These are phyloP conservation scores for Rhizoglyphus robini DNA, from an alignment of 1,140 invertebrate genomes.

Conservation along the genomic window DNA sequence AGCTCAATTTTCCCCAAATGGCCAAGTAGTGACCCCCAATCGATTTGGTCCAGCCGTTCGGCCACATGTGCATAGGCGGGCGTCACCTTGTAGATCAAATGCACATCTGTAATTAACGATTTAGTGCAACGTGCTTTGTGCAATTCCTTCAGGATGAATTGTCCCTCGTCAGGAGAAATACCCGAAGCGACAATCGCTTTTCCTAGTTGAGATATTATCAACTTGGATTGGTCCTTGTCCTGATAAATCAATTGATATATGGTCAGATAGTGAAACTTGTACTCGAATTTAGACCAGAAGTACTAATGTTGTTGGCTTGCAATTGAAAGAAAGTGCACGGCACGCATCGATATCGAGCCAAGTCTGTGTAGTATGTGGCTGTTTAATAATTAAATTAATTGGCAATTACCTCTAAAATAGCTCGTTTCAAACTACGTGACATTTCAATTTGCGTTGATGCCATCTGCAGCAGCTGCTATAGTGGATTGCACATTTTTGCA, in stretches of 20 bases:
- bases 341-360: constrained; percentile 60
- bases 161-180: constrained; percentile 75
- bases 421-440: constrained; percentile 37
- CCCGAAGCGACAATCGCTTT: constrained; percentile 82
- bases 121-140: constrained; percentile 74
- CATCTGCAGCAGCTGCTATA: too few relatives aligned
- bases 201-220: constrained; percentile 65
- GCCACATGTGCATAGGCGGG: constrained; percentile 25
- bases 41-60: constrained; percentile 37
- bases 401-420: constrained; percentile 60
- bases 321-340: constrained; percentile 61
- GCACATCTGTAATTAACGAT: constrained; percentile 83
- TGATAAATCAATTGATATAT: not conserved
- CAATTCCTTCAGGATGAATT: constrained; percentile 72
- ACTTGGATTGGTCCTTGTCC: constrained; percentile 39
- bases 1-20: constrained; percentile 65
- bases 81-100: constrained; percentile 77
- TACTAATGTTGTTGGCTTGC: constrained; percentile 25
- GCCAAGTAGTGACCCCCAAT: constrained; percentile 76
- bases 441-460: constrained; percentile 29
- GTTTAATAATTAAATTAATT: too few relatives aligned
- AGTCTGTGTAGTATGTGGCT: constrained; percentile 52
- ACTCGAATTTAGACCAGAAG: not conserved
- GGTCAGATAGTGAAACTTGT: not conserved
- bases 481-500: too few relatives aligned